Percentiles rank a stretch among this genome's conserved stretches.
Conservation (phyloP, 1,140 invertebrate genomes). For the Lanistes nyassanus region DNA sequence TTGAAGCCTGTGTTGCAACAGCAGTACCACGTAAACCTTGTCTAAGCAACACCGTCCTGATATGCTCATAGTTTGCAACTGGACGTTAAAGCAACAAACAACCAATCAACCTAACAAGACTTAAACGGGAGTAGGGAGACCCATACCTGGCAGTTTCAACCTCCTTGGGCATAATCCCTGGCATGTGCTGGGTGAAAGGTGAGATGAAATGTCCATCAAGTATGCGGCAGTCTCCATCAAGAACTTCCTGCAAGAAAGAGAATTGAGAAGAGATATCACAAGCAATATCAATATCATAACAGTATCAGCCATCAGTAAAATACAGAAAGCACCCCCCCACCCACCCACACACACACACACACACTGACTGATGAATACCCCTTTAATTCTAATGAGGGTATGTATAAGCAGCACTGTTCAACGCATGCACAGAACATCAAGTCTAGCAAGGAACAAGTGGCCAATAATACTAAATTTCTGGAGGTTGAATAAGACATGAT, state of each 20-base stretch:
- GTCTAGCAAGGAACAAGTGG: no score
- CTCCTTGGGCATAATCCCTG: conserved; percentile 87
- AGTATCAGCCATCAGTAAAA: neutral
- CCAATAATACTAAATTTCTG: no score
- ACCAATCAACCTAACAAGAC: neutral
- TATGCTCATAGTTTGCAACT: no score
- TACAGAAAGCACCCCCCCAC: neutral
- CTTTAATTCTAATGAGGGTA: no score
- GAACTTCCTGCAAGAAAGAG: conserved; percentile 76
- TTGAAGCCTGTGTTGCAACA: no score
- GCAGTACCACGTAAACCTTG: no score
- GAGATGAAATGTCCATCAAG: conserved; percentile 90
- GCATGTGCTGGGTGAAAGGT: conserved; percentile 84
- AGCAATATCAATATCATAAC: neutral
- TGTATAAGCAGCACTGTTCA: no score
- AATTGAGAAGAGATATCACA: neutral
- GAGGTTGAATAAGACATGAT: no score
- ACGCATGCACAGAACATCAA: no score
- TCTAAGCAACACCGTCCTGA: no score
- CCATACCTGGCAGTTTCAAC: conserved; percentile 72
- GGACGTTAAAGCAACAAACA: neutral
- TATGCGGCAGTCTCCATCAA: conserved; percentile 78
- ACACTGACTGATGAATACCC: neutral
- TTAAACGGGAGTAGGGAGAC: conserved; percentile 1
- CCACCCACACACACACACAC: conserved; percentile 5